A percentile compares a stretch with the other conserved stretches of the same genome.
These are phyloP conservation scores for Caenorhabditis brenneri DNA, from an alignment of 1,140 invertebrate genomes.

Conservation along the genomic window DNA sequence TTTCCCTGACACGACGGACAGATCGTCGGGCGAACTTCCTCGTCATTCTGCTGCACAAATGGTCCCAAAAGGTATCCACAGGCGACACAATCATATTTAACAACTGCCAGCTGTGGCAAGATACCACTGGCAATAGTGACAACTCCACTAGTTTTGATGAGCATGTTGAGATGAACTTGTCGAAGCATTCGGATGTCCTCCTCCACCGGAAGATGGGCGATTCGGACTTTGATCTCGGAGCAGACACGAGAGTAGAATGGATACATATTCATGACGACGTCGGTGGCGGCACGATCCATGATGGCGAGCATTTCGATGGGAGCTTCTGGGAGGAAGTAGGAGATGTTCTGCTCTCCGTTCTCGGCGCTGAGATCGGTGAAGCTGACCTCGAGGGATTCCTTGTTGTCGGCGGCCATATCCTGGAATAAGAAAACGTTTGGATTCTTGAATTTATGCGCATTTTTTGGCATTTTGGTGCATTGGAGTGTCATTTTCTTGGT, in stretches of 20 bases:
- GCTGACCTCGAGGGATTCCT: conserved; percentile 85
- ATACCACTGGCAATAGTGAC: conserved; percentile 91
- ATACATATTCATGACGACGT: conserved; percentile 90
- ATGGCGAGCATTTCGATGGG: conserved; percentile 76
- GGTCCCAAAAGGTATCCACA: conserved; percentile 94
- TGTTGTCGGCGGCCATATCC: conserved; percentile 74
- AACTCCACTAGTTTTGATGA: conserved; percentile 87
- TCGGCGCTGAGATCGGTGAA: conserved; percentile 87
- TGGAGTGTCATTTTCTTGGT: too few species aligned
- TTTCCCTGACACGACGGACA: conserved; percentile 97
- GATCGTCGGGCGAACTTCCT: conserved; percentile 90
- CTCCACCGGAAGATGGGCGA: conserved; percentile 90
- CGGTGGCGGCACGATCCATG: conserved; percentile 78
- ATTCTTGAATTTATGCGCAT: too few species aligned
- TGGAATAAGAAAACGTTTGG: too few species aligned
- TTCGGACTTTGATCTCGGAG: conserved; percentile 84
- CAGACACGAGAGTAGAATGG: conserved; percentile 94
- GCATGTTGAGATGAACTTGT: conserved; percentile 93
- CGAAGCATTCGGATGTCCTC: conserved; percentile 93
- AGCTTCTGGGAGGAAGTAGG: conserved; percentile 95
- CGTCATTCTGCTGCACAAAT: conserved; percentile 86
- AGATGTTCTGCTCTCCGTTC: conserved; percentile 83
- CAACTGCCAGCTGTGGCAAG: conserved; percentile 89
- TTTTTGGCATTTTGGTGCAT: too few species aligned
- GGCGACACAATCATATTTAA: conserved; percentile 96